Conservation (phyloP, 2,888 invertebrate genomes). For the Cosmopolites sordidus region DNA sequence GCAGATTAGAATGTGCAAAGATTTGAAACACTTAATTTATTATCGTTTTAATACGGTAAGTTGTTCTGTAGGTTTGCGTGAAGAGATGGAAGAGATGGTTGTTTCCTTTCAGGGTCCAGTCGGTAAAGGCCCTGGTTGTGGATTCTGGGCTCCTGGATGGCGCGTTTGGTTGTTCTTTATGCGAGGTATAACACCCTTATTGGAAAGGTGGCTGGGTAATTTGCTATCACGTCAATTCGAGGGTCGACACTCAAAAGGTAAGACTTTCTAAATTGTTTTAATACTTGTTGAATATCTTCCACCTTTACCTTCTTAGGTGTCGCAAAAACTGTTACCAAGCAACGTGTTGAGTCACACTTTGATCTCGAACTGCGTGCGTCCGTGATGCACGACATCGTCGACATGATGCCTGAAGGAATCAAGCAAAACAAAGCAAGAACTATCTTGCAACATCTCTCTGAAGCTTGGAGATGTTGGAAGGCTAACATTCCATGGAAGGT, state of each 20-base stretch:
- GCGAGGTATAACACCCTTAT: conserved; percentile 95
- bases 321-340: conserved; percentile 99
- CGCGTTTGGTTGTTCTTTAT: conserved; percentile 99
- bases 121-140: conserved; percentile 97
- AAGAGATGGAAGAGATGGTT: neutral
- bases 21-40: conserved; percentile 97
- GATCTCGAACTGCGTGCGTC: conserved; percentile 97
- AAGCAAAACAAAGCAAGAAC: conserved; percentile 99
- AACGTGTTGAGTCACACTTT: conserved; percentile 98
- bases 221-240: conserved; percentile 97
- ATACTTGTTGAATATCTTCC: too few species aligned
- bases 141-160: conserved; percentile 99
- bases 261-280: neutral
- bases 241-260: conserved; percentile 93
- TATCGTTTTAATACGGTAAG: conserved; percentile 96
- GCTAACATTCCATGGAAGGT: conserved; percentile 99
- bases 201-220: conserved; percentile 99
- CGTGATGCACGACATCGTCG: conserved; percentile 97
- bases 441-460: conserved; percentile 96
- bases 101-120: conserved; percentile 85
- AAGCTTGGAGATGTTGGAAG: conserved; percentile 99
- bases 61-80: too few species aligned
- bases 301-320: conserved; percentile 61
- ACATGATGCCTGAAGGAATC: conserved; percentile 99
- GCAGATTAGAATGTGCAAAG: conserved; percentile 99